phyloP scores from a whole-genome alignment of 2,888 invertebrate genomes.

The Octonoba sinensis region DNA sequence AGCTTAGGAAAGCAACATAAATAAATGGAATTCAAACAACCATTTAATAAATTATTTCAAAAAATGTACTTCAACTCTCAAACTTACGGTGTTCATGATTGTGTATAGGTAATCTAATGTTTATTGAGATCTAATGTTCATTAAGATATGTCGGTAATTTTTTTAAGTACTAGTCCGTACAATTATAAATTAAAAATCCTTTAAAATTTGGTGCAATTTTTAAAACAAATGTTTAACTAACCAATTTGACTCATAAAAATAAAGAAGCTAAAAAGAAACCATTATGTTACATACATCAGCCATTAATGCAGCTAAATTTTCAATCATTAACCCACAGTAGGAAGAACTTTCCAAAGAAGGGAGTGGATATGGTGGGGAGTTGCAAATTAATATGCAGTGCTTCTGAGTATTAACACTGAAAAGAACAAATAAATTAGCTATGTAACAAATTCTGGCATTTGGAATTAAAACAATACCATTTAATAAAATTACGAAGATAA shows the following conservation, averaged over 20 bases:
- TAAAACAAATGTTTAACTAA: not conserved
- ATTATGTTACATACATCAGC: conserved; percentile 76
- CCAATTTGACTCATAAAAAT: not conserved
- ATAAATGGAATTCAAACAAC: no score
- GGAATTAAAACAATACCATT: no score
- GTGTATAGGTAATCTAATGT: no score
- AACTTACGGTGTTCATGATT: no score
- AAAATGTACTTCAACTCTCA: no score
- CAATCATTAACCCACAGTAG: conserved; percentile 83
- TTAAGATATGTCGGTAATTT: not conserved
- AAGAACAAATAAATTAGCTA: not conserved
- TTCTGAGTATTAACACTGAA: conserved; percentile 71
- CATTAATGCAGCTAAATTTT: conserved; percentile 84
- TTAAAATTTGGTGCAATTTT: not conserved
- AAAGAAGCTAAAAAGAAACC: not conserved
- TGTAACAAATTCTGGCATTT: no score
- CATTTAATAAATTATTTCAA: no score
- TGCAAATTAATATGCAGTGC: conserved; percentile 87
- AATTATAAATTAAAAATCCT: conserved; percentile 4
- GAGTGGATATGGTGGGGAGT: conserved; percentile 91
- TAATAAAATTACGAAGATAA: no score
- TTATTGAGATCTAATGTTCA: no score
- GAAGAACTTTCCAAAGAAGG: conserved; percentile 82
- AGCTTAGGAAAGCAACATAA: no score
- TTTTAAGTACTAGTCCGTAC: not conserved